A percentile compares a stretch with the other conserved stretches of the same genome.
phyloP scores from a whole-genome alignment of 2,113 vertebrate genomes.

The Rhombomys opimus region DNA sequence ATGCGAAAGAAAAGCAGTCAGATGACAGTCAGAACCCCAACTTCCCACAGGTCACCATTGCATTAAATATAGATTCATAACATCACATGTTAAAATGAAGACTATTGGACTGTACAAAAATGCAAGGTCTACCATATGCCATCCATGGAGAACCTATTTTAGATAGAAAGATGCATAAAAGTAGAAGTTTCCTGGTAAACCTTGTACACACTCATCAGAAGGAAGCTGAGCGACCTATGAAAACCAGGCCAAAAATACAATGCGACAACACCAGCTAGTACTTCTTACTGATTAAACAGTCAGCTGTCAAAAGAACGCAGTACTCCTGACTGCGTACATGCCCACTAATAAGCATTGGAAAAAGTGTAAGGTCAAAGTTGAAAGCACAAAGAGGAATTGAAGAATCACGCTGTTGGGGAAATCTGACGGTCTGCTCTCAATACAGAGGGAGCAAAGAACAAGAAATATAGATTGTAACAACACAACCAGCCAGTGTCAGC shows the following conservation, averaged over 20 bases:
- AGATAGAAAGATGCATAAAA: neutral
- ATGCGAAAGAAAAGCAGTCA: neutral
- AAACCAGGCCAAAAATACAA: too few relatives aligned
- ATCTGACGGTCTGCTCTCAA: neutral
- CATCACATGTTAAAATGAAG: neutral
- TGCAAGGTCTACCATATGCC: neutral
- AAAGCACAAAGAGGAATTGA: neutral
- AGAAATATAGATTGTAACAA: neutral
- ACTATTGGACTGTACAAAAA: neutral
- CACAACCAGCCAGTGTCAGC: neutral
- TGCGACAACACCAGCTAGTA: neutral
- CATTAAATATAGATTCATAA: neutral
- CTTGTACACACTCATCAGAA: neutral
- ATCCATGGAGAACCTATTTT: neutral
- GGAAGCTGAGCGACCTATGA: neutral
- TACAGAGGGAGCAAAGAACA: neutral
- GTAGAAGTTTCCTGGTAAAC: neutral
- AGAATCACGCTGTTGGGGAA: neutral
- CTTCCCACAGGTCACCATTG: neutral
- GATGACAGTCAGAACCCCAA: neutral
- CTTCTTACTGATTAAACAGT: neutral
- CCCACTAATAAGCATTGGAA: neutral
- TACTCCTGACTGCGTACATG: neutral
- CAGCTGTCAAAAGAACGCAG: neutral
- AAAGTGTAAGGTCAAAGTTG: neutral